Evolutionary conservation across 2,797 vertebrate genomes (phyloP).

Genomic region (Rhinophrynus dorsalis): DNA sequence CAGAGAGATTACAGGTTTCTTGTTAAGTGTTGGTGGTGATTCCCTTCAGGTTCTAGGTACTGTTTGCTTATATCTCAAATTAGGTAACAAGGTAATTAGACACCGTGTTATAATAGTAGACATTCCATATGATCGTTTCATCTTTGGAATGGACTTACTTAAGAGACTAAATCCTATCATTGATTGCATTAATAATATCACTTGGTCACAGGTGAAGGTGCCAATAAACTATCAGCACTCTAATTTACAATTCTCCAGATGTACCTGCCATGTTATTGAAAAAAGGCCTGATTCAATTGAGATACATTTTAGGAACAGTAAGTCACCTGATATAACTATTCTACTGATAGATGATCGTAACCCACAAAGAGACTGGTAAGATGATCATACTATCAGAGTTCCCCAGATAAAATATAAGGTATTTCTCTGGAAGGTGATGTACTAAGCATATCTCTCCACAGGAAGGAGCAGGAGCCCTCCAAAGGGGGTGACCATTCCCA

Average conservation of each 20-base stretch:
- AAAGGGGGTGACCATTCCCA: not conserved
- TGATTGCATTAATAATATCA: not conserved
- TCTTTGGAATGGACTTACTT: not conserved
- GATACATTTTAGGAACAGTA: not conserved
- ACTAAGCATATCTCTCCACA: not conserved
- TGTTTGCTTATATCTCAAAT: too few species aligned
- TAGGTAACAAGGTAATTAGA: not conserved
- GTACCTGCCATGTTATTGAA: too few species aligned
- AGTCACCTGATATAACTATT: not conserved
- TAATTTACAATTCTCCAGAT: too few species aligned
- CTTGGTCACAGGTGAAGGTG: not conserved
- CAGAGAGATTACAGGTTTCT: not conserved
- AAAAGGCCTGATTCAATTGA: too few species aligned
- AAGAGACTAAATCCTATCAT: not conserved
- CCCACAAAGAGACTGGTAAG: too few species aligned
- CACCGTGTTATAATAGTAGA: not conserved
- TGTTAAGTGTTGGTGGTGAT: not conserved
- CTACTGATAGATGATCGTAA: not conserved
- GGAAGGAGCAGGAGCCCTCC: not conserved
- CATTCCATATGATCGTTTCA: not conserved
- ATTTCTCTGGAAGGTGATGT: not conserved
- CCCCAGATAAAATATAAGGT: too few species aligned
- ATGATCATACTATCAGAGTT: too few species aligned
- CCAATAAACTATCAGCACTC: not conserved
- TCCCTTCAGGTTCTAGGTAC: not conserved